phyloP scores from a whole-genome alignment of 2,797 vertebrate species.

The Pogoniulus pusillus region DNA sequence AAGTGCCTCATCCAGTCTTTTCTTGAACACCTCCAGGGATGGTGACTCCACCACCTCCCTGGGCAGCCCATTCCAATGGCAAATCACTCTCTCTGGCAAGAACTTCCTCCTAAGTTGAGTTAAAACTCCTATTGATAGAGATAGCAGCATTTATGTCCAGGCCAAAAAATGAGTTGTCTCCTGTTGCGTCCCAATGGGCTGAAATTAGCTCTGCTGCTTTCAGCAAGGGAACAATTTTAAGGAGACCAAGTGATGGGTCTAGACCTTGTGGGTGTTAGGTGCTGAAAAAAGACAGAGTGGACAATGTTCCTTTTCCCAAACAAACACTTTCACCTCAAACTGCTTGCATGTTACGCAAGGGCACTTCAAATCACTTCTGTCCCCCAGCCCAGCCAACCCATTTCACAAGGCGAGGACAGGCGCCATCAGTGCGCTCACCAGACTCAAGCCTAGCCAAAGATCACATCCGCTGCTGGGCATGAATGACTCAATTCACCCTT shows the following conservation, averaged over 20 bases:
- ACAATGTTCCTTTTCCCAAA: not conserved
- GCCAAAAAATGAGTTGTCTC: not conserved
- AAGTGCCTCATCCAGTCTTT: too few species aligned
- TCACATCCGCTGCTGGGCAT: not conserved
- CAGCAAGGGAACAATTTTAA: not conserved
- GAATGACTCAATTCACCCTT: conserved; percentile 15
- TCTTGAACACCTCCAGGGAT: too few species aligned
- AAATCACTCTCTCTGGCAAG: too few species aligned
- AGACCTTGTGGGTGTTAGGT: not conserved
- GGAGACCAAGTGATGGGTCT: not conserved
- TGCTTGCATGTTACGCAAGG: not conserved
- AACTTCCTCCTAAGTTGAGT: too few species aligned
- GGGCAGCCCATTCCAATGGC: too few species aligned
- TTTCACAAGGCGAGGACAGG: conserved; percentile 21
- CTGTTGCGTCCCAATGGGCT: not conserved
- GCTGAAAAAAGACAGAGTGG: not conserved
- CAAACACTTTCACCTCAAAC: not conserved
- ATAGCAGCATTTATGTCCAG: not conserved
- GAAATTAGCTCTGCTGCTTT: not conserved
- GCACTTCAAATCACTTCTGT: not conserved
- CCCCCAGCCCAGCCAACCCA: not conserved
- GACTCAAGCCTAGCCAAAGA: conserved; percentile 13
- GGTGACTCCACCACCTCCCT: too few species aligned
- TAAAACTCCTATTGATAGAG: not conserved
- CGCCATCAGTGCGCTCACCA: not conserved